Percentiles rank a stretch among this genome's conserved stretches.
Conservation (phyloP, 2,797 vertebrate genomes). For the Epinephelus awoara region DNA sequence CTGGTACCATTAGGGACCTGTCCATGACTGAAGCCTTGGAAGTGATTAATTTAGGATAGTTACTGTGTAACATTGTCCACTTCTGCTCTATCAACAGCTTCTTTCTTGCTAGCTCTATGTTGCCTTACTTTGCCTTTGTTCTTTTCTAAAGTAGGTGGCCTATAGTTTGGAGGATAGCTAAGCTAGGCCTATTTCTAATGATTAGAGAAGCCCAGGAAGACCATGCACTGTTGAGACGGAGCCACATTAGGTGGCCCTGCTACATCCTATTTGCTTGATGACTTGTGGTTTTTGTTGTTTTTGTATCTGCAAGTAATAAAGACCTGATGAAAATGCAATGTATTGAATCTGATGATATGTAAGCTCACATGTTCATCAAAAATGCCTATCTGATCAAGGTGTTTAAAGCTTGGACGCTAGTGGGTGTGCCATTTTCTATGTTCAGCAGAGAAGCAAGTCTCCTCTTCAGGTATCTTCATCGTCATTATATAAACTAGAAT, state of each 20-base stretch:
- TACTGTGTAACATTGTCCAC: slow-evolving; percentile 86
- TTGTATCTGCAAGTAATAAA: slow-evolving; percentile 82
- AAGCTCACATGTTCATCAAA: background rate
- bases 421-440: too few relatives aligned
- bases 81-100: slow-evolving; percentile 76
- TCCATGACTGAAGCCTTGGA: slow-evolving; percentile 72
- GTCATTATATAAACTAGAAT: too few relatives aligned
- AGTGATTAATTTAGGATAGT: slow-evolving; percentile 81
- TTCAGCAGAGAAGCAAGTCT: too few relatives aligned
- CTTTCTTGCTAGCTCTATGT: slow-evolving; percentile 81
- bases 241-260: slow-evolving; percentile 63
- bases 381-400: too few relatives aligned
- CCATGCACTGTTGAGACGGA: slow-evolving; percentile 78
- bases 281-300: slow-evolving; percentile 73
- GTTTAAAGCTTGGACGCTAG: too few relatives aligned
- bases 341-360: background rate
- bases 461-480: too few relatives aligned
- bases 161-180: slow-evolving; percentile 73
- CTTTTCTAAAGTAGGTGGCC: slow-evolving; percentile 74
- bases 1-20: slow-evolving; percentile 43
- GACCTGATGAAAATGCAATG: slow-evolving; percentile 21
- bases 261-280: slow-evolving; percentile 66
- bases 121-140: slow-evolving; percentile 80
- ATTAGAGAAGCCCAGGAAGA: slow-evolving; percentile 71
- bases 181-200: slow-evolving; percentile 62